Evolutionary conservation across 2,113 vertebrate species (phyloP), one percentile per base, ranked within the genome.

Genomic region (Elachura formosa): DNA sequence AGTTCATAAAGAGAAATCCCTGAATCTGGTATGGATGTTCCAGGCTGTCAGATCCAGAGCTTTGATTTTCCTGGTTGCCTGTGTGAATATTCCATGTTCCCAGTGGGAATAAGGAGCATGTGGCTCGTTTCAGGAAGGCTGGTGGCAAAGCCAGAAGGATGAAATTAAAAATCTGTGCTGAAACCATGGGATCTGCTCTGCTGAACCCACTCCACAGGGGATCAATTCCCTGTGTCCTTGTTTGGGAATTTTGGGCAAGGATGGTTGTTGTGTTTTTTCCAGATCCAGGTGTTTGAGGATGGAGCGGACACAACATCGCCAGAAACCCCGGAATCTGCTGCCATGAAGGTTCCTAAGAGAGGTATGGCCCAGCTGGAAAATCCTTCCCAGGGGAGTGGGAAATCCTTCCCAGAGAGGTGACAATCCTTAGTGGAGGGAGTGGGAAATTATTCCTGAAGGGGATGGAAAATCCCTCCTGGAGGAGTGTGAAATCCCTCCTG

Each of bases 251-350:
- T 20, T 69, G 72, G 78, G 34, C 9, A 12, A 3, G 31, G 9
- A 52, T 8, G 12, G 7, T 28, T 9, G 5, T 17, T 92, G 5
- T 25, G 3, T 20, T 68, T 79, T 58, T 46, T 34, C 84, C 96
- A 99, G 99, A 99, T 99, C 96, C 99, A 99, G 92, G 97, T 99
- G 21, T 98, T 99, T 73, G 99, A 99, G 51, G 99, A 99, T 96
- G 99, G 99, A 72, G 98, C 98, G 1, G 99, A 99, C 87, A 99
- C 99, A 4, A 99, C 99, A 1, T 99, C 99, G 61, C 99, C 99
- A 20, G 99, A 99, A 83, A 99, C 99, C 6, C 99, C 99, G 1
- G 98, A 99, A 69, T 98, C 98, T 22, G 96, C 98, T 41, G 94
- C 98, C 22, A 97, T 98, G 62, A 99, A 98, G 95, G 96, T 99